Conservation (phyloP, 1,140 invertebrate genomes). For the Liolophura sinensis region DNA sequence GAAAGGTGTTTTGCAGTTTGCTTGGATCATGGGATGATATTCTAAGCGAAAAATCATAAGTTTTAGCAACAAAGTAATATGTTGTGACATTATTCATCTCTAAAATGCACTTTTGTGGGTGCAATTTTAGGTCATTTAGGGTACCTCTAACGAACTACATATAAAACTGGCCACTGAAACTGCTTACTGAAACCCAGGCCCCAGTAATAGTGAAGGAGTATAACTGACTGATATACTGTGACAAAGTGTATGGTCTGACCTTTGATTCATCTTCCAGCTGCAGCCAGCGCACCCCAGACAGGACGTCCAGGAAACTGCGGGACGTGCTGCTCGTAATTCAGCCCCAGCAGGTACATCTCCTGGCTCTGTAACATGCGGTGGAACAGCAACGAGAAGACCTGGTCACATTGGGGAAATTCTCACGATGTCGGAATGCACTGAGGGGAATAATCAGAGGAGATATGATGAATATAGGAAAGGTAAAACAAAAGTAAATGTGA, state of each 20-base stretch:
- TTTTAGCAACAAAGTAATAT: too few species aligned
- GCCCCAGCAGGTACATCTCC: background rate
- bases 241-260: background rate
- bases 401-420: slow-evolving; percentile 26
- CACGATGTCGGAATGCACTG: slow-evolving; percentile 30
- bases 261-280: background rate
- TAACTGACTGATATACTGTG: background rate
- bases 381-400: slow-evolving; percentile 30
- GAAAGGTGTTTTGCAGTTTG: background rate
- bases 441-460: slow-evolving; percentile 4
- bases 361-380: slow-evolving; percentile 9
- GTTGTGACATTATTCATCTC: too few species aligned
- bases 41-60: background rate
- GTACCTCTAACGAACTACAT: background rate
- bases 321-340: background rate
- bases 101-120: too few species aligned
- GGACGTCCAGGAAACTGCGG: background rate
- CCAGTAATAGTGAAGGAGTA: background rate
- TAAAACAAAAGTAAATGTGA: too few species aligned
- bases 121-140: background rate
- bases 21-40: background rate
- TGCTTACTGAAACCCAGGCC: background rate
- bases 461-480: background rate
- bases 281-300: background rate
- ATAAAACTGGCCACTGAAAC: background rate